Percentiles rank a stretch among this genome's conserved stretches.
phyloP scores from a whole-genome alignment of 2,113 vertebrate species.

The Pomatorhinus ruficollis region DNA sequence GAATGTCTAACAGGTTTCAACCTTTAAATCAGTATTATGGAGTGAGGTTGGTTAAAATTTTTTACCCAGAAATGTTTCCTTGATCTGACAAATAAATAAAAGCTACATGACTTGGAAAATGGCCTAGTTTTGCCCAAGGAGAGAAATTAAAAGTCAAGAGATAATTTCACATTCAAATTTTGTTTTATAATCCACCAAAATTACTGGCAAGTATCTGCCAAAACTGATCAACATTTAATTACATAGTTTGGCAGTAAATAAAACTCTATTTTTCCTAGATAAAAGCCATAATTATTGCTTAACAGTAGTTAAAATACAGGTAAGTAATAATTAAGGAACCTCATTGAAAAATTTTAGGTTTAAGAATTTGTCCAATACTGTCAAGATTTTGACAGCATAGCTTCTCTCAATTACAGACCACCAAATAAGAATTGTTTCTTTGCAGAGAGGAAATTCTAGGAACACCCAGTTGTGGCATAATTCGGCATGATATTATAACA shows the following conservation, averaged over 20 bases:
- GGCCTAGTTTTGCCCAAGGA: not conserved
- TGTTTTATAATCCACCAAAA: not conserved
- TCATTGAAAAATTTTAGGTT: not conserved
- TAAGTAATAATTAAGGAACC: not conserved
- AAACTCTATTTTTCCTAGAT: not conserved
- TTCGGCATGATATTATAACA: not conserved
- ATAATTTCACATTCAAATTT: not conserved
- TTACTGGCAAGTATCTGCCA: not conserved
- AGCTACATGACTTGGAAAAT: not conserved
- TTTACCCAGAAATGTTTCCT: not conserved
- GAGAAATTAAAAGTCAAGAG: not conserved
- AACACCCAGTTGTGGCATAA: not conserved
- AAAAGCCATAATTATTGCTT: not conserved
- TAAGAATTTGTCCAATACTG: not conserved
- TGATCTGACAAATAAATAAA: not conserved
- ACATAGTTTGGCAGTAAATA: not conserved
- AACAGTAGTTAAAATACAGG: not conserved
- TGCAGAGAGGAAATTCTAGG: not conserved
- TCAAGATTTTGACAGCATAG: not conserved
- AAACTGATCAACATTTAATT: not conserved
- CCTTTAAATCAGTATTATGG: not conserved
- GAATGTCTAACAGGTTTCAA: not conserved
- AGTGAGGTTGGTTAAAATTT: not conserved
- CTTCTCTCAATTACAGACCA: not conserved
- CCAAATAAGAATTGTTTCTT: not conserved